phyloP scores from a whole-genome alignment of 2,797 vertebrate genomes.

The Austrolebias charrua region DNA sequence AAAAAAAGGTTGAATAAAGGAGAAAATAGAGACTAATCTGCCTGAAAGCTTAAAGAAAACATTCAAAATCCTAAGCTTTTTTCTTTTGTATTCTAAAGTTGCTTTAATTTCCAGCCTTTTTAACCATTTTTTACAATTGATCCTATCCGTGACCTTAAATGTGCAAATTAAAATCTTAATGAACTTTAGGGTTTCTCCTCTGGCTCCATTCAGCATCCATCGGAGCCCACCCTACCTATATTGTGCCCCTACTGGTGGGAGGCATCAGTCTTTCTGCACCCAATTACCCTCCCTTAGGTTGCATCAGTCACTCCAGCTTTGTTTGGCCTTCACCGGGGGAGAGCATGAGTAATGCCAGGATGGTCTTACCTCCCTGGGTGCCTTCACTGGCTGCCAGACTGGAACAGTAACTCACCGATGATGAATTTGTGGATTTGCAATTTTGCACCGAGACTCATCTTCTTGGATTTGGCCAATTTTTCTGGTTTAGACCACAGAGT shows the following conservation, averaged over 20 bases:
- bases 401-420: conserved; percentile 64
- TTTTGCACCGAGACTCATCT: conserved; percentile 28
- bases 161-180: conserved; percentile 11
- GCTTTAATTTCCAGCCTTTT: too few species aligned
- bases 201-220: conserved; percentile 39
- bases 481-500: conserved; percentile 17
- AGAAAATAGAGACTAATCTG: not conserved
- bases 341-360: conserved; percentile 54
- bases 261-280: conserved; percentile 71
- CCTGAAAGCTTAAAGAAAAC: too few species aligned
- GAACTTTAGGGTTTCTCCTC: conserved; percentile 28
- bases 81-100: too few species aligned
- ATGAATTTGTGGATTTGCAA: conserved; percentile 68
- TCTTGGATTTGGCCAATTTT: conserved; percentile 36
- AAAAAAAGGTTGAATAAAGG: not conserved
- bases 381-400: conserved; percentile 50
- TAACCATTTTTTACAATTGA: too few species aligned
- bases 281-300: conserved; percentile 69
- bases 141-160: not conserved
- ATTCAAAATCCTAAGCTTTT: too few species aligned
- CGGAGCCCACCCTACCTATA: conserved; percentile 33
- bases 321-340: conserved; percentile 60
- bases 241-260: conserved; percentile 30
- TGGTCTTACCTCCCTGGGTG: conserved; percentile 56
- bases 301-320: conserved; percentile 66